Base-by-base conservation (phyloP, 2,888 invertebrate species). In the Drosophila recens region DNA sequence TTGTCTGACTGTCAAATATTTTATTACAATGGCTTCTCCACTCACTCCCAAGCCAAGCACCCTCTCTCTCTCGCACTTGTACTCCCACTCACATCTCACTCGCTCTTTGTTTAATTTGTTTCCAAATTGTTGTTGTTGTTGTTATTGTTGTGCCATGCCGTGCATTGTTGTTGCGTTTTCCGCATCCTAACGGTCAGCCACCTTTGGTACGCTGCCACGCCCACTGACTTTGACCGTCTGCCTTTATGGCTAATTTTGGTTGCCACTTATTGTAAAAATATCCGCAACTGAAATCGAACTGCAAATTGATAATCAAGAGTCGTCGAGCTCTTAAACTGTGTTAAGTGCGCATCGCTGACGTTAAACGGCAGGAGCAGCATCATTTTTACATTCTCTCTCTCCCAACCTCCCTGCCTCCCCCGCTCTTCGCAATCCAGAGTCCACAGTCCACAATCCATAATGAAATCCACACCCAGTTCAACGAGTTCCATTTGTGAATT, bases 121-220 rank as follows among this genome's bases (percentile, higher is more conserved):
- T 63, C 20, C 75, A 59, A 61, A 74, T 54, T 52, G 36, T 42
- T 51, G 33, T 40, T 43, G 56, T 48, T 51, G 58, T 48, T 53
- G 30, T 38, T 56, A 33, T 52, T 51, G 59, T 51, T 54, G 33
- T 36, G n/a, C n/a, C 52, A 6, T 45, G 56, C 20, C 45, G 20
- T 43, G 43, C 46, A 58, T 48, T 72, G 65, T 62, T 75, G 64
- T 49, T 64, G 63, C 65, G 65, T 75, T 82, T 79, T 79, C 82
- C 80, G 76, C 83, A 82, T 82, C 52, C 80, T 71, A 82, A 82
- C 79, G 79, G 82, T 79, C 79, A 79, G 76, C 80, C 51, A 79
- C 79, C 79, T 79, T 82, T 67, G 17, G 30, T 15, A n/a, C 36
- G 40, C 4, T 36, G 59, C 64, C 78, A 67, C 82, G 82, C 79